Percentiles rank a stretch among this genome's conserved stretches.
phyloP scores from a whole-genome alignment of 1,140 invertebrate genomes.

The Cotesia chilonis region DNA sequence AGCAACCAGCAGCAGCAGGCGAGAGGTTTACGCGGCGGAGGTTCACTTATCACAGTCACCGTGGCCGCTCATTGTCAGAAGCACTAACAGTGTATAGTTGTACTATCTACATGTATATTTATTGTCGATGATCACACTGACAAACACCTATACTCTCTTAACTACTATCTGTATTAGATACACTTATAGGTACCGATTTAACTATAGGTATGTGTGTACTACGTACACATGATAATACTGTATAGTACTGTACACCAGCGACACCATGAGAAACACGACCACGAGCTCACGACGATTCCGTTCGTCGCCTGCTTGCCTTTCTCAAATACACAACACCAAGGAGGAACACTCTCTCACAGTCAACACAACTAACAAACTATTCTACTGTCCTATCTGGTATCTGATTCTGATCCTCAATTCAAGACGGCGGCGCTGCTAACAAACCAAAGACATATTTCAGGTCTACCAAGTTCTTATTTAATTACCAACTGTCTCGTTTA shows the following conservation, averaged over 20 bases:
- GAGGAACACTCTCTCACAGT: too few relatives aligned
- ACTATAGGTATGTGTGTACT: background rate
- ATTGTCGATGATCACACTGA: background rate
- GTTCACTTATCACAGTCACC: conserved; percentile 60
- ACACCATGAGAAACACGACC: conserved; percentile 14
- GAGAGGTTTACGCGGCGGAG: conserved; percentile 43
- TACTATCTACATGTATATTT: conserved; percentile 22
- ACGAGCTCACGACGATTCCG: background rate
- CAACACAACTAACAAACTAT: too few relatives aligned
- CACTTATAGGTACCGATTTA: background rate
- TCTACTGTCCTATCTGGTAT: too few relatives aligned
- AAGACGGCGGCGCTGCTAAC: too few relatives aligned
- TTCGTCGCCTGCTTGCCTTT: background rate
- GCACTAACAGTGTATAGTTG: conserved; percentile 46
- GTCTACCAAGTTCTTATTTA: too few relatives aligned
- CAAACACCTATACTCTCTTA: too few relatives aligned
- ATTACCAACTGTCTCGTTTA: too few relatives aligned
- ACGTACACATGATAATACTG: background rate
- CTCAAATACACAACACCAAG: background rate
- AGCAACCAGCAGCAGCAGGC: conserved; percentile 43
- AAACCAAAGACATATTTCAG: too few relatives aligned
- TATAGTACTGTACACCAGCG: background rate
- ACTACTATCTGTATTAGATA: background rate
- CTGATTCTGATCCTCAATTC: too few relatives aligned
- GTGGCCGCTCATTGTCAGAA: conserved; percentile 59